A percentile compares a stretch with the other conserved stretches of the same genome.
phyloP scores from a whole-genome alignment of 1,140 invertebrate species.

The Rhopalosiphum maidis region DNA sequence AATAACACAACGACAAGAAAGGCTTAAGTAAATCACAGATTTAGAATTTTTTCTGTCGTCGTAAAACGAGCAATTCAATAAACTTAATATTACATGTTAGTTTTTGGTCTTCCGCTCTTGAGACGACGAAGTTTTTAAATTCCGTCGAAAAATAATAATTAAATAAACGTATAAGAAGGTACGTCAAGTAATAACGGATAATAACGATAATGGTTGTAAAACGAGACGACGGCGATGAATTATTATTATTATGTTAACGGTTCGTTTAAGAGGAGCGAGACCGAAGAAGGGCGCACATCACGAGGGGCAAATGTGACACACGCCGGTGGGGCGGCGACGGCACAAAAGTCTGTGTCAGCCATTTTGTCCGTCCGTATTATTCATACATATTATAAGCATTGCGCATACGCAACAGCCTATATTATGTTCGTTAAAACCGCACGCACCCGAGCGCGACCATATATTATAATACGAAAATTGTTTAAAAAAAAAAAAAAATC shows the following conservation, averaged over 20 bases:
- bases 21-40: background rate
- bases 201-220: background rate
- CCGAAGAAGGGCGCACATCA: slow-evolving; percentile 17
- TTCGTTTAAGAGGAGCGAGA: background rate
- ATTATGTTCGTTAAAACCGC: background rate
- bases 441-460: background rate
- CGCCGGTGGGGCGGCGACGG: slow-evolving; percentile 6
- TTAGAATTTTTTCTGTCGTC: background rate
- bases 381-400: background rate
- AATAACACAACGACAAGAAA: background rate
- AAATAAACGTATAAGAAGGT: background rate
- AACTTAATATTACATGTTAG: background rate
- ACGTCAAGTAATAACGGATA: background rate
- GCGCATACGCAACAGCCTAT: background rate
- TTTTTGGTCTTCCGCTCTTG: background rate
- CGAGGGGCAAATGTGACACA: slow-evolving; percentile 10
- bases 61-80: background rate
- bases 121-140: background rate
- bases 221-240: background rate
- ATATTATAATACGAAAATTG: background rate
- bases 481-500: background rate
- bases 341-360: slow-evolving; percentile 35
- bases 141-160: background rate
- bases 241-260: slow-evolving; percentile 29
- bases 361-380: slow-evolving; percentile 41